phyloP scores from a whole-genome alignment of 1,140 invertebrate species.

The Caenorhabditis remanei region DNA sequence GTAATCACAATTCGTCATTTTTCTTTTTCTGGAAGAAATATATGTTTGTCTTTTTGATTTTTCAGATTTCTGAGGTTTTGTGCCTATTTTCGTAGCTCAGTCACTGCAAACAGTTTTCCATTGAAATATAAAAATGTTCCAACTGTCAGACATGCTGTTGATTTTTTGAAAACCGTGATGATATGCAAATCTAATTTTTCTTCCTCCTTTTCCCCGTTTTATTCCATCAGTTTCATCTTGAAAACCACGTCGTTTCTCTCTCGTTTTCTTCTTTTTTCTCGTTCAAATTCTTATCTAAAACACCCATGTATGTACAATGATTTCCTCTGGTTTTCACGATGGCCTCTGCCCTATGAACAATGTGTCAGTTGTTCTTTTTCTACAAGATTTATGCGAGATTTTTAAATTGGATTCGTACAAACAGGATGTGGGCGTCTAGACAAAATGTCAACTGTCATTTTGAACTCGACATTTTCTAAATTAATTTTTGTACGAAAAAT shows the following conservation, averaged over 20 bases:
- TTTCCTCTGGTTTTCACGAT: background rate
- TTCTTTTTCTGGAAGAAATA: background rate
- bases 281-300: background rate
- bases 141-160: background rate
- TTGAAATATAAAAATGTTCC: background rate
- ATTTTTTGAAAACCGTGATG: background rate
- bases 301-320: background rate
- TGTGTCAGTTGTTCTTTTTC: background rate
- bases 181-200: constrained; percentile 7
- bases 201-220: background rate
- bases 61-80: background rate
- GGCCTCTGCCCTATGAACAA: background rate
- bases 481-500: constrained; percentile 10
- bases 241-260: background rate
- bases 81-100: background rate
- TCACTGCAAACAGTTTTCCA: too few relatives aligned
- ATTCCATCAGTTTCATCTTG: constrained; percentile 3
- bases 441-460: constrained; percentile 5
- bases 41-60: background rate
- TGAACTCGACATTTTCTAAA: background rate
- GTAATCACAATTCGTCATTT: constrained; percentile 5
- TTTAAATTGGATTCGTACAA: constrained; percentile 13
- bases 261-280: background rate
- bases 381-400: background rate
- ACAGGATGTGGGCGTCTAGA: constrained; percentile 31